These are phyloP conservation scores for Lepilemur ruficaudatus DNA, from an alignment of 2,797 vertebrate species.

Conservation along the genomic window DNA sequence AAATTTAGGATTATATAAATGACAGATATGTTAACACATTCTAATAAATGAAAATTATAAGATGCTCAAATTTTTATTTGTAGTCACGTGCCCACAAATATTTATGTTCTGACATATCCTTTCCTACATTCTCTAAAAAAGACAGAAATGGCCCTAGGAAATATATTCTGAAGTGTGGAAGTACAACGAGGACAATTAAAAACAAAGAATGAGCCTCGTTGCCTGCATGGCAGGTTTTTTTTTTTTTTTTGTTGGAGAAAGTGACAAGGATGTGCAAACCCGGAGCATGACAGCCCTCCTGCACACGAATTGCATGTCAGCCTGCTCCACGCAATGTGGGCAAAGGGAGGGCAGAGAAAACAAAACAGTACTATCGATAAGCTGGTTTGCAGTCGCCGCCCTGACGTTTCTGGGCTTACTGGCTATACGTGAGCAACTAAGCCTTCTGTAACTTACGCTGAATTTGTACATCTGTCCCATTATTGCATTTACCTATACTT, in stretches of 20 bases:
- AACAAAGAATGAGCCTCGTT: background rate
- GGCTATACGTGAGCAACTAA: background rate
- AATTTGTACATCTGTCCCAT: background rate
- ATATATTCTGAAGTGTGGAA: background rate
- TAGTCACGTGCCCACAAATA: accelerated
- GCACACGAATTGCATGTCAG: accelerated
- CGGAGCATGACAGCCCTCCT: background rate
- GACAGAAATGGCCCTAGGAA: background rate
- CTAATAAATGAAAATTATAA: background rate
- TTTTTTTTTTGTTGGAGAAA: background rate
- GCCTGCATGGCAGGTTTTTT: background rate
- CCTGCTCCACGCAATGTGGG: accelerated
- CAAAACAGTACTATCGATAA: accelerated
- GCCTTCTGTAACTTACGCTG: background rate
- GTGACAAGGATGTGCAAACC: too few relatives aligned
- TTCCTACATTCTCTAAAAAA: background rate
- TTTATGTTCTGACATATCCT: background rate
- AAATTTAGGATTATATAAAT: background rate
- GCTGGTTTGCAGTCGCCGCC: accelerated
- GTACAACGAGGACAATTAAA: background rate
- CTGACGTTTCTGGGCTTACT: background rate
- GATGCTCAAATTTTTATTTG: too few relatives aligned
- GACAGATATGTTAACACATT: too few relatives aligned
- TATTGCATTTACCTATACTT: background rate
- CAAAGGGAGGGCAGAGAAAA: background rate